Evolutionary conservation across 1,140 invertebrate genomes (phyloP).

Genomic region (Drosophila hydei): DNA sequence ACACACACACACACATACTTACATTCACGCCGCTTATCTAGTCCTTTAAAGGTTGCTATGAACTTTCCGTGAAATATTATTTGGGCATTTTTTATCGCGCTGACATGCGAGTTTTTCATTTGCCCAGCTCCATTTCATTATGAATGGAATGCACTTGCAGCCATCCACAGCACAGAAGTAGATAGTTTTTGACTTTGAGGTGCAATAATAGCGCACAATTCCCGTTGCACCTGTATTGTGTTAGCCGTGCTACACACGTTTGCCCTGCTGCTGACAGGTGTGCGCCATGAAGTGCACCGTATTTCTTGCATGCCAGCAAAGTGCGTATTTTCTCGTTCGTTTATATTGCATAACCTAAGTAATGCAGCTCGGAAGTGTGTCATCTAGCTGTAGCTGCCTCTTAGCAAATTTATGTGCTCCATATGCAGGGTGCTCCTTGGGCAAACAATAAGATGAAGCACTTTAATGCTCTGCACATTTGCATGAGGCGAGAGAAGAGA

Average conservation of each 20-base stretch:
- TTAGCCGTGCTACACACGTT: constrained; percentile 4
- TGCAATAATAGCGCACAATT: constrained; percentile 50
- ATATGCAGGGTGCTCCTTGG: neutral
- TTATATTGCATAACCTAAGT: constrained; percentile 27
- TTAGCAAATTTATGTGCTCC: constrained; percentile 1
- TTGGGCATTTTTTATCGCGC: constrained; percentile 30
- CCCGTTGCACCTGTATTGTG: constrained; percentile 1
- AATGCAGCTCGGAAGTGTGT: neutral
- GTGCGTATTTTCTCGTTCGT: constrained; percentile 12
- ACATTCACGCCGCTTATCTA: neutral
- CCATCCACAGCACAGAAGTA: neutral
- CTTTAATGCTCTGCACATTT: neutral
- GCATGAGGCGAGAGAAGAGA: neutral
- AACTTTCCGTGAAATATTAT: constrained; percentile 37
- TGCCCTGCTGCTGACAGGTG: constrained; percentile 6
- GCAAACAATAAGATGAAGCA: constrained; percentile 1
- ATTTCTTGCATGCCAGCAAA: constrained; percentile 21
- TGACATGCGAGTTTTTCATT: constrained; percentile 40
- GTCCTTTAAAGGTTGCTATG: neutral
- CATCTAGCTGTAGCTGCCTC: neutral
- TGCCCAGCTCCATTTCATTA: constrained; percentile 40
- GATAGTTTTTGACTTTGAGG: constrained; percentile 40
- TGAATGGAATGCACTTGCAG: constrained; percentile 14
- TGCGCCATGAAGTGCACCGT: constrained; percentile 24
- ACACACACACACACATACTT: neutral